These are phyloP conservation scores for Drosophila aldrichi DNA, from an alignment of 2,888 invertebrate species.

Conservation along the genomic window DNA sequence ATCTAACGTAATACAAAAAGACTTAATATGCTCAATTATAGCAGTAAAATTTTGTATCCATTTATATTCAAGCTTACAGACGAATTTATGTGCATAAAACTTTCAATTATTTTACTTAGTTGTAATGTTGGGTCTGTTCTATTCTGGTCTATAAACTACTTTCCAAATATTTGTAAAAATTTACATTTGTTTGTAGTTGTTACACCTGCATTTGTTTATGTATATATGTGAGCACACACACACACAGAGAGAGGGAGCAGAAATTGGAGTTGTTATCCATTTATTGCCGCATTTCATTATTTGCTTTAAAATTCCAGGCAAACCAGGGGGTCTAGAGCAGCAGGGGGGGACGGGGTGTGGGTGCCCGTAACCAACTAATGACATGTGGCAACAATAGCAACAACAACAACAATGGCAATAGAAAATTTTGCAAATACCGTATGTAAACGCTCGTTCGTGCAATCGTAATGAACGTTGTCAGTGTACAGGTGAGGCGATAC, in stretches of 20 bases:
- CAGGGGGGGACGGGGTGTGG: background rate
- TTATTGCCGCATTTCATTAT: slow-evolving; percentile 63
- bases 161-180: slow-evolving; percentile 16
- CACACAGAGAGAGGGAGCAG: background rate
- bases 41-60: background rate
- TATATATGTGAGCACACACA: background rate
- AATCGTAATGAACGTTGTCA: slow-evolving; percentile 40
- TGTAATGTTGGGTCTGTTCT: background rate
- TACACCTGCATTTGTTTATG: background rate
- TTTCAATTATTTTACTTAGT: background rate
- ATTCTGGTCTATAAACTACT: background rate
- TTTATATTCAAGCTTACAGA: background rate
- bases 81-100: background rate
- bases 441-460: slow-evolving; percentile 41
- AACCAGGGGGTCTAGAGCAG: background rate
- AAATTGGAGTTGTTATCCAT: slow-evolving; percentile 49
- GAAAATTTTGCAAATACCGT: slow-evolving; percentile 51
- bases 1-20: background rate
- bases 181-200: background rate
- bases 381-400: slow-evolving; percentile 47
- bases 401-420: slow-evolving; percentile 33
- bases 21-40: background rate
- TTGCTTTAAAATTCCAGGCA: slow-evolving; percentile 26
- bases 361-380: slow-evolving; percentile 41
- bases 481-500: background rate